Evolutionary conservation across 2,113 vertebrate species (phyloP).

Genomic region (Columbina picui): DNA sequence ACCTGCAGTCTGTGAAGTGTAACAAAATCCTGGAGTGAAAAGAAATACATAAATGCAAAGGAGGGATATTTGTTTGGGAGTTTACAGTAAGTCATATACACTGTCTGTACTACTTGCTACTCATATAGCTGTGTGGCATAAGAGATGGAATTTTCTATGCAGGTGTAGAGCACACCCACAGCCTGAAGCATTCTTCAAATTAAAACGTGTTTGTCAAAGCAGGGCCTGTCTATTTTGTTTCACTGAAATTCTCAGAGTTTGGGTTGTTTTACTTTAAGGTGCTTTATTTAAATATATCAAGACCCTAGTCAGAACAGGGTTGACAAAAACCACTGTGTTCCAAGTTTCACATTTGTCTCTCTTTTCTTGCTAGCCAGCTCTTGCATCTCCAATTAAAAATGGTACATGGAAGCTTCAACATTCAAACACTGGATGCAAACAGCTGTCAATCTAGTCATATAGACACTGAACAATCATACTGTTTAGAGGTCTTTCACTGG

Average conservation of each 20-base stretch:
- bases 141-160: not conserved
- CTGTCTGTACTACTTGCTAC: not conserved
- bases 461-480: not conserved
- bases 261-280: not conserved
- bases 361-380: not conserved
- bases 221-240: not conserved
- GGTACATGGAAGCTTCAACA: not conserved
- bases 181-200: not conserved
- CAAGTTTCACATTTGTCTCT: not conserved
- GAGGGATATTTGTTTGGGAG: not conserved
- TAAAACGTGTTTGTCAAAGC: not conserved
- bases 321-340: not conserved
- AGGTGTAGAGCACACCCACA: not conserved
- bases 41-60: not conserved
- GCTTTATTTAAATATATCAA: not conserved
- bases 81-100: not conserved
- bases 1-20: not conserved
- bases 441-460: not conserved
- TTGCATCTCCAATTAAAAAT: not conserved
- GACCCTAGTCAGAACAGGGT: not conserved
- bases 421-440: not conserved
- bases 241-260: not conserved
- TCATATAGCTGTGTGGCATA: not conserved
- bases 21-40: not conserved
- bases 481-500: not conserved